Conservation (phyloP, 2,888 invertebrate genomes). For the Watsonalla cultraria region DNA sequence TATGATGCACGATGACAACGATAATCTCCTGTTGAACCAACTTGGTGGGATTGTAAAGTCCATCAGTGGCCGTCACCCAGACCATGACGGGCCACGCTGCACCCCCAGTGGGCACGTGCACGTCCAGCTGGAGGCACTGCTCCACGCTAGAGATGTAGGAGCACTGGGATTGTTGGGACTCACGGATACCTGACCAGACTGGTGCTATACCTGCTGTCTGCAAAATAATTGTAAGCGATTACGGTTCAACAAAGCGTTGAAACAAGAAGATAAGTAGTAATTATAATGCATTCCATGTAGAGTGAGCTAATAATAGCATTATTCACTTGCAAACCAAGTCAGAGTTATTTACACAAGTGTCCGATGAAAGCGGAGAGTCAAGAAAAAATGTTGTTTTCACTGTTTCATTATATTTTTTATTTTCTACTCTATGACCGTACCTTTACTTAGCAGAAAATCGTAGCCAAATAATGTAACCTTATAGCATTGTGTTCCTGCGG, state of each 20-base stretch:
- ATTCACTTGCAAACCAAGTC: no score
- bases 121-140: slow-evolving; percentile 82
- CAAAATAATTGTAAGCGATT: slow-evolving; percentile 6
- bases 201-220: slow-evolving; percentile 60
- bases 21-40: slow-evolving; percentile 52
- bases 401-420: no score
- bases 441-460: no score
- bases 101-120: slow-evolving; percentile 75
- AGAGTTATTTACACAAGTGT: no score
- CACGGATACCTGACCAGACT: slow-evolving; percentile 46
- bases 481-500: no score
- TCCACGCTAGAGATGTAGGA: slow-evolving; percentile 51
- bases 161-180: slow-evolving; percentile 40
- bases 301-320: no score
- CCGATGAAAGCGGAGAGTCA: no score
- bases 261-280: no score
- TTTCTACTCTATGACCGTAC: no score
- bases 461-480: no score
- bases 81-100: slow-evolving; percentile 52
- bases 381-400: no score
- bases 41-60: slow-evolving; percentile 41
- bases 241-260: neutral
- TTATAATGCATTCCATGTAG: no score
- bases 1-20: slow-evolving; percentile 54
- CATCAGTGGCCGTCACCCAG: slow-evolving; percentile 54